Conservation (phyloP, 2,888 invertebrate species). For the Erebia epiphron region DNA sequence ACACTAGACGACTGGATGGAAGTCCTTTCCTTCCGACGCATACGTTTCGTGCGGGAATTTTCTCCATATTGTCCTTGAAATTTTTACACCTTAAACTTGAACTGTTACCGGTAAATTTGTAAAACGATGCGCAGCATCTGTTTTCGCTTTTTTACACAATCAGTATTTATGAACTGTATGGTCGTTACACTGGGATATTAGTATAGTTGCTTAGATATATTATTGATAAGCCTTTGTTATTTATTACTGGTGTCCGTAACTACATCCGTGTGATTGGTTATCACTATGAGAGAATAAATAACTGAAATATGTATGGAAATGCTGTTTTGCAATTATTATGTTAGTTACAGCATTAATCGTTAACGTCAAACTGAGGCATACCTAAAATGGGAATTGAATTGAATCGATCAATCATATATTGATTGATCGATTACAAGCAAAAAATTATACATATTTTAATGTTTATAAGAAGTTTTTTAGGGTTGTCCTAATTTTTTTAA, state of each 20-base stretch:
- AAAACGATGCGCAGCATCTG: no score
- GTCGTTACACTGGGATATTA: slow-evolving; percentile 1
- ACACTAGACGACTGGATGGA: no score
- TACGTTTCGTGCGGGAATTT: no score
- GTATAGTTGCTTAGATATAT: not conserved
- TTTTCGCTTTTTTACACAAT: no score
- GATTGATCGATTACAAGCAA: not conserved
- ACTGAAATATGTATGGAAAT: not conserved
- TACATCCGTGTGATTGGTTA: slow-evolving; percentile 15
- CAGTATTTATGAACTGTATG: not conserved
- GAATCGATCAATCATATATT: not conserved
- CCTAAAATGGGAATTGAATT: no score
- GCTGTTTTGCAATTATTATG: no score
- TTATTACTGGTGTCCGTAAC: slow-evolving; percentile 18
- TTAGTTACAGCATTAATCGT: not conserved
- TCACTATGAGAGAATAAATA: not conserved
- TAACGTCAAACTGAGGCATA: no score
- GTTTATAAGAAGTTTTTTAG: not conserved
- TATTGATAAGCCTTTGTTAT: slow-evolving; percentile 22
- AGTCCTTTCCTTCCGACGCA: no score
- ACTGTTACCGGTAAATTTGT: no score
- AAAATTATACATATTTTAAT: not conserved
- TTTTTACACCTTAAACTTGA: no score
- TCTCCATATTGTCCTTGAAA: no score
- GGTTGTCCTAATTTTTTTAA: no score